Conservation (phyloP, 2,113 vertebrate genomes). For the Eidolon helvum region DNA sequence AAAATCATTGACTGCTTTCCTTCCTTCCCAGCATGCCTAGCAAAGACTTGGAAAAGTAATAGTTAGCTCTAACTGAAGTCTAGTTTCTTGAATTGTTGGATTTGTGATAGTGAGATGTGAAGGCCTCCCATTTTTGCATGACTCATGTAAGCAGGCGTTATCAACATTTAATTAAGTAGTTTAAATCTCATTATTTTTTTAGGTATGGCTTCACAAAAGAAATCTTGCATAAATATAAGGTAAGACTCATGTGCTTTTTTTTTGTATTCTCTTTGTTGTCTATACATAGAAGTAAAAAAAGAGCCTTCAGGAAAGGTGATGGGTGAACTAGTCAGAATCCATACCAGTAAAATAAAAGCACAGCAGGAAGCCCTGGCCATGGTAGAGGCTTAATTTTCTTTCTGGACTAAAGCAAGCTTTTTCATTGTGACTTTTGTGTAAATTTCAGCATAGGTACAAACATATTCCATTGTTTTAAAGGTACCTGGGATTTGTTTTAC, state of each 20-base stretch:
- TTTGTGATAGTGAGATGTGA: slow-evolving; percentile 3
- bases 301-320: slow-evolving; percentile 12
- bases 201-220: slow-evolving; percentile 98
- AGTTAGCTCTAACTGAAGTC: slow-evolving; percentile 8
- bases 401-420: not conserved
- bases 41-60: slow-evolving; percentile 27
- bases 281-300: not conserved
- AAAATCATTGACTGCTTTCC: not conserved
- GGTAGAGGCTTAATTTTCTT: not conserved
- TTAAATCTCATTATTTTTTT: slow-evolving; percentile 68
- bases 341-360: not conserved
- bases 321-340: not conserved
- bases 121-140: not conserved
- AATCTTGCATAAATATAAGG: slow-evolving; percentile 95
- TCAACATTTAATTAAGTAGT: slow-evolving; percentile 16
- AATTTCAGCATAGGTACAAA: slow-evolving; percentile 26
- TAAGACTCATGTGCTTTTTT: slow-evolving; percentile 72
- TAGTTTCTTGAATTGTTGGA: slow-evolving; percentile 39
- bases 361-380: not conserved
- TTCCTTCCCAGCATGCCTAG: slow-evolving; percentile 30
- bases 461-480: slow-evolving; percentile 30
- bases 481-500: not conserved
- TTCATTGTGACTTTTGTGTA: slow-evolving; percentile 20
- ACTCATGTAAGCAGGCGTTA: not conserved
- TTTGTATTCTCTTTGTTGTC: slow-evolving; percentile 9